Evolutionary conservation across 2,113 vertebrate genomes (phyloP).

Genomic region (Ammodytes dubius): DNA sequence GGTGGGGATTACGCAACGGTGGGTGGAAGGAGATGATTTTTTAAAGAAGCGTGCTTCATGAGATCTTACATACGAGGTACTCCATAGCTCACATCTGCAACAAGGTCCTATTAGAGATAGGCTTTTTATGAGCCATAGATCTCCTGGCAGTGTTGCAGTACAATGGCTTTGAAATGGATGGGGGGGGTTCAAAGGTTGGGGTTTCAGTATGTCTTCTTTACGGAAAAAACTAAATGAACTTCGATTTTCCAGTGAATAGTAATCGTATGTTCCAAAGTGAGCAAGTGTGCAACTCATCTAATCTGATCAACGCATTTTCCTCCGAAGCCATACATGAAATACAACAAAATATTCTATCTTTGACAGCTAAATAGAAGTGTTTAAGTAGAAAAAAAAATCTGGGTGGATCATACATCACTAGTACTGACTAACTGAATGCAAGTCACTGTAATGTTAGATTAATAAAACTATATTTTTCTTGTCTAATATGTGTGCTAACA

Average conservation of each 20-base stretch:
- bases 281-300: too few relatives aligned
- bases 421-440: too few relatives aligned
- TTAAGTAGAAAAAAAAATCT: not conserved
- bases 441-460: not conserved
- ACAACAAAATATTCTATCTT: not conserved
- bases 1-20: conserved; percentile 55
- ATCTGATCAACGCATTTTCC: too few relatives aligned
- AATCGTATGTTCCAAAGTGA: not conserved
- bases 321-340: too few relatives aligned
- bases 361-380: not conserved
- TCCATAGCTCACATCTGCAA: conserved; percentile 13
- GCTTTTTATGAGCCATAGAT: not conserved
- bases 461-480: not conserved
- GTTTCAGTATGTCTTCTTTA: not conserved
- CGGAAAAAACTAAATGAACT: not conserved
- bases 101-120: conserved; percentile 7
- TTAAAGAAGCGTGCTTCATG: conserved; percentile 25
- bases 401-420: not conserved
- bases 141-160: not conserved
- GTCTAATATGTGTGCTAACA: not conserved
- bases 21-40: conserved; percentile 24
- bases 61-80: conserved; percentile 4
- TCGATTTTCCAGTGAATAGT: not conserved
- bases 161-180: not conserved
- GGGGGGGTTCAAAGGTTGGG: not conserved